Percentiles rank a stretch among this genome's conserved stretches.
These are phyloP conservation scores for Macrotus californicus DNA, from an alignment of 2,113 vertebrate species.

Conservation along the genomic window DNA sequence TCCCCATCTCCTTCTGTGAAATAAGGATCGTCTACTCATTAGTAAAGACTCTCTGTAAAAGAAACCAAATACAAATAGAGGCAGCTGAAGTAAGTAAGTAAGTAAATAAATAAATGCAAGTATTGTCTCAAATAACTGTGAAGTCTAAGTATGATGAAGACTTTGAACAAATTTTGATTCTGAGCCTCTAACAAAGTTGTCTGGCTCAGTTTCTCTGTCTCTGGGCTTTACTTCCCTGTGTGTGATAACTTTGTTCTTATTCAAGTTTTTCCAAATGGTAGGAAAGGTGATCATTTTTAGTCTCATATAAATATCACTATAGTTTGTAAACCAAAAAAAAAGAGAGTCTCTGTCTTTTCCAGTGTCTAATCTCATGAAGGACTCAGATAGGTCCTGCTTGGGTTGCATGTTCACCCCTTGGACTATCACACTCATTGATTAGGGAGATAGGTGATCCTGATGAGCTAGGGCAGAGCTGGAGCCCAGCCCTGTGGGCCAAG, in stretches of 20 bases:
- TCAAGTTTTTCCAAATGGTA: neutral
- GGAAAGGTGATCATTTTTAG: neutral
- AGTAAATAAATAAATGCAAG: neutral
- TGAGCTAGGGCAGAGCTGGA: neutral
- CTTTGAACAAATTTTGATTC: neutral
- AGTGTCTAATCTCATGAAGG: neutral
- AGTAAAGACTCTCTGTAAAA: neutral
- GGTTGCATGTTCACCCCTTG: rapidly evolving
- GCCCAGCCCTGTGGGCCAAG: neutral
- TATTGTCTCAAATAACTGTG: neutral
- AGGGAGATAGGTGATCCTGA: neutral
- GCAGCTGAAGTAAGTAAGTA: neutral
- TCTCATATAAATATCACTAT: neutral
- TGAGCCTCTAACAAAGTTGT: neutral
- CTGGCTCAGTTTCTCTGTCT: neutral
- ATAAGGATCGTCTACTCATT: neutral
- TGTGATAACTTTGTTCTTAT: neutral
- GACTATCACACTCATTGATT: neutral
- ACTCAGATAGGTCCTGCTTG: neutral
- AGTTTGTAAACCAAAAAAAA: neutral
- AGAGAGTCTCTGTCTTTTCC: neutral
- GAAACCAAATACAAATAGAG: neutral
- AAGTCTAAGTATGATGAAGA: neutral
- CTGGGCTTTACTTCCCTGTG: neutral
- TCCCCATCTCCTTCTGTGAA: neutral